Conservation (phyloP, 2,797 vertebrate species). For the Gouania willdenowi region DNA sequence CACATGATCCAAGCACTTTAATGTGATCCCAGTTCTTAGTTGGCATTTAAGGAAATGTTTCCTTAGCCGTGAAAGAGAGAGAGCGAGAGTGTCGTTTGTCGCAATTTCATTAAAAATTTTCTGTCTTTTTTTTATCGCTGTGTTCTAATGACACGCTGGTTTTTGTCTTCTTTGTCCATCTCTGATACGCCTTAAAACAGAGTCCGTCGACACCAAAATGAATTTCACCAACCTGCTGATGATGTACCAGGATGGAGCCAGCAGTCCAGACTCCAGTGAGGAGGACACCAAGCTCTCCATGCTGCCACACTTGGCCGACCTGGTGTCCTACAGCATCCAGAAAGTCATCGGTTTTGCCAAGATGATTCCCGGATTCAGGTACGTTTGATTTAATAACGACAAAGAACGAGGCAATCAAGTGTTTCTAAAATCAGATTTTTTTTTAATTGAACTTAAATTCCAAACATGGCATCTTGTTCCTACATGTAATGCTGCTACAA, state of each 20-base stretch:
- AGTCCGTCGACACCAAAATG: slow-evolving; percentile 76
- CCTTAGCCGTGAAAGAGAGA: no score
- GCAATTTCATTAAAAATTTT: not conserved
- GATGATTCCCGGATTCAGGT: slow-evolving; percentile 98
- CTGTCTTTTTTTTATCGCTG: not conserved
- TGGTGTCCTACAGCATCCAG: slow-evolving; percentile 98
- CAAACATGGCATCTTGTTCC: no score
- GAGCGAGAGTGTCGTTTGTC: no score
- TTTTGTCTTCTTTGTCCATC: not conserved
- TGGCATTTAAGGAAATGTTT: no score
- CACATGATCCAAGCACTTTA: not conserved
- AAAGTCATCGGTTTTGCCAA: slow-evolving; percentile 98
- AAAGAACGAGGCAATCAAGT: no score
- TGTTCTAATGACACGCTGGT: no score
- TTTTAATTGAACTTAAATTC: no score
- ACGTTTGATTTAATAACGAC: no score
- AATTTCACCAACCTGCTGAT: slow-evolving; percentile 78
- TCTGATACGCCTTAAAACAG: no score
- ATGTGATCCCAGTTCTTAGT: no score
- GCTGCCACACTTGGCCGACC: slow-evolving; percentile 93
- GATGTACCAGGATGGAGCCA: slow-evolving; percentile 80
- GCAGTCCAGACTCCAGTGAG: slow-evolving; percentile 77
- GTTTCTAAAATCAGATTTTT: no score
- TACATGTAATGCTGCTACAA: no score
- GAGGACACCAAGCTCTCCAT: slow-evolving; percentile 83